phyloP scores from a whole-genome alignment of 1,140 invertebrate genomes.

The Melipona quadrifasciata region DNA sequence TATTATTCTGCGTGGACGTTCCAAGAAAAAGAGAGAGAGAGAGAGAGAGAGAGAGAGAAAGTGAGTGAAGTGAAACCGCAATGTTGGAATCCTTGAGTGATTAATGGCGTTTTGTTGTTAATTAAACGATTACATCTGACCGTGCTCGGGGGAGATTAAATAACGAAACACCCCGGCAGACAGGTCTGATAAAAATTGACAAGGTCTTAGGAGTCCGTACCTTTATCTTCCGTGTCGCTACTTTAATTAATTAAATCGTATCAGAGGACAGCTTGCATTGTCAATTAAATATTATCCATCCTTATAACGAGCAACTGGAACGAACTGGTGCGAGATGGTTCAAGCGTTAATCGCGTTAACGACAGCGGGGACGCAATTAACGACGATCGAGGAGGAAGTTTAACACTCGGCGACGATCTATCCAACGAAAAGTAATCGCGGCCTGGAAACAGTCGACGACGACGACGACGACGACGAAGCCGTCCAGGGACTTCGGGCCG shows the following conservation, averaged over 20 bases:
- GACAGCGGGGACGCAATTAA: not conserved
- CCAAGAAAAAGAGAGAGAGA: no score
- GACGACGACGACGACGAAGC: constrained; percentile 14
- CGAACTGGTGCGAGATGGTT: not conserved
- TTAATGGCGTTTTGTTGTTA: not conserved
- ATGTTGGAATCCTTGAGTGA: not conserved
- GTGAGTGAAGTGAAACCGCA: not conserved
- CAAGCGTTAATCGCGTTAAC: constrained; percentile 8
- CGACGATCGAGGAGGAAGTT: not conserved
- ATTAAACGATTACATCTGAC: not conserved
- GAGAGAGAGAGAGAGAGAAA: no score
- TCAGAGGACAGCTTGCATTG: not conserved
- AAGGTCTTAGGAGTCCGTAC: not conserved
- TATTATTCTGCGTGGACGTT: no score
- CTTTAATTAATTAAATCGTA: not conserved
- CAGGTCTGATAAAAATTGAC: no score
- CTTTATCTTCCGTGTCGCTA: no score
- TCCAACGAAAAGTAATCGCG: constrained; percentile 57
- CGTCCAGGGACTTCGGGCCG: not conserved
- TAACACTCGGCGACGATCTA: not conserved
- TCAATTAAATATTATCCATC: constrained; percentile 17
- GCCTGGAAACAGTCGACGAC: constrained; percentile 29
- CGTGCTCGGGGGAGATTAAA: not conserved
- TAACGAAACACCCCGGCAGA: not conserved
- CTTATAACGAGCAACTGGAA: not conserved